Conservation (phyloP, 2,888 invertebrate species). For the Aleiodes testaceus region DNA sequence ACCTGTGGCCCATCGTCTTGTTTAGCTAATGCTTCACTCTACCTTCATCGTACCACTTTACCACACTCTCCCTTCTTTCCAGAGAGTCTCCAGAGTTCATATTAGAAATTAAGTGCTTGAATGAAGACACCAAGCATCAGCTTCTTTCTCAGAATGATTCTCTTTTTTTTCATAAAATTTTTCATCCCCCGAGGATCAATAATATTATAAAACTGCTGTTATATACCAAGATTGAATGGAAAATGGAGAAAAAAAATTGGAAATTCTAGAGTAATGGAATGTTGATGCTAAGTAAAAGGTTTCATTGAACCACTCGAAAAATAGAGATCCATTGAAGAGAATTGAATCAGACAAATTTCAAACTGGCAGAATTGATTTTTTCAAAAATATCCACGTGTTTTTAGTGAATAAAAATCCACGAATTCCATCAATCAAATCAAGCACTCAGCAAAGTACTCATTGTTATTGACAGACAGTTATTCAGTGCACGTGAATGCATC, state of each 20-base stretch:
- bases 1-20: slow-evolving; percentile 67
- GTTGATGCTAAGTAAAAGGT: slow-evolving; percentile 3
- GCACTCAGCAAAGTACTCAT: slow-evolving; percentile 20
- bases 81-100: slow-evolving; percentile 38
- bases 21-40: slow-evolving; percentile 67
- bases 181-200: too few relatives aligned
- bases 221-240: too few relatives aligned
- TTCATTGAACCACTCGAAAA: neutral
- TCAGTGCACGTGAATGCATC: slow-evolving; percentile 10
- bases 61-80: slow-evolving; percentile 7
- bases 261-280: neutral
- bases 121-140: slow-evolving; percentile 36
- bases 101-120: slow-evolving; percentile 36
- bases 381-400: neutral
- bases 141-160: neutral
- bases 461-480: slow-evolving; percentile 19
- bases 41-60: slow-evolving; percentile 59
- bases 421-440: slow-evolving; percentile 25
- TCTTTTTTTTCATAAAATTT: too few relatives aligned
- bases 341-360: slow-evolving; percentile 13
- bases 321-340: neutral
- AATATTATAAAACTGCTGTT: too few relatives aligned
- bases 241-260: too few relatives aligned
- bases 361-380: slow-evolving; percentile 3
- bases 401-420: neutral